Evolutionary conservation across 2,113 vertebrate genomes (phyloP), one percentile per base, ranked within the genome.

Genomic region (Lepus europaeus): DNA sequence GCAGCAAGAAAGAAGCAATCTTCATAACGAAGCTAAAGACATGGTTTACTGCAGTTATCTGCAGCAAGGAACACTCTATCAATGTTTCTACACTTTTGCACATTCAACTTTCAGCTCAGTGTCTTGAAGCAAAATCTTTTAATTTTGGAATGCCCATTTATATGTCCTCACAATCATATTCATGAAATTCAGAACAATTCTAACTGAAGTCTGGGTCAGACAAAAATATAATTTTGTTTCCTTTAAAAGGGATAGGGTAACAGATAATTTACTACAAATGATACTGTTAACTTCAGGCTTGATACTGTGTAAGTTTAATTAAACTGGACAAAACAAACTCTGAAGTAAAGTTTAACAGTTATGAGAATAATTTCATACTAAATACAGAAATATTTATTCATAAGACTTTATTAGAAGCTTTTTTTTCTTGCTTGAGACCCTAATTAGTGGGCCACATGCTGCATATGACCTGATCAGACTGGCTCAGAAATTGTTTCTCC

Each of bases 161-260:
- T 8, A 45, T 45, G 45, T 91, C 95, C 97, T 97, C 86, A 93
- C 96, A 95, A 92, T 96, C 97, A 89, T 87, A 98, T 93, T 98
- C 97, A 95, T 84, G 94, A 97, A 98, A 98, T 82, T 98, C 96
- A 98, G 95, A 97, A 97, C 78, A 95, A 98, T 98, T 97, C 97
- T 98, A 98, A 97, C 74, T 98, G 97, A 98, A 96, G 93, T 97
- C 87, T 98, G 98, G 98, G 98, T 98, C 98, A 99, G 98, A 99
- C 98, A 98, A 98, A 99, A 98, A 97, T 98, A 97, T 94, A 97
- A 95, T 97, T 99, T 98, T 99, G 98, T 98, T 99, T 99, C 98
- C 98, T 98, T 98, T 96, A 92, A 88, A 96, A 95, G 88, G n/a
- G 22, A 68, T 66, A 95, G 93, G 66, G 93, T 96, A 94, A 97